Evolutionary conservation across 64 coral and sea anemone genomes (phyloP), one percentile per base, ranked within the genome.

Genomic region (Astreopora myriophthalma): DNA sequence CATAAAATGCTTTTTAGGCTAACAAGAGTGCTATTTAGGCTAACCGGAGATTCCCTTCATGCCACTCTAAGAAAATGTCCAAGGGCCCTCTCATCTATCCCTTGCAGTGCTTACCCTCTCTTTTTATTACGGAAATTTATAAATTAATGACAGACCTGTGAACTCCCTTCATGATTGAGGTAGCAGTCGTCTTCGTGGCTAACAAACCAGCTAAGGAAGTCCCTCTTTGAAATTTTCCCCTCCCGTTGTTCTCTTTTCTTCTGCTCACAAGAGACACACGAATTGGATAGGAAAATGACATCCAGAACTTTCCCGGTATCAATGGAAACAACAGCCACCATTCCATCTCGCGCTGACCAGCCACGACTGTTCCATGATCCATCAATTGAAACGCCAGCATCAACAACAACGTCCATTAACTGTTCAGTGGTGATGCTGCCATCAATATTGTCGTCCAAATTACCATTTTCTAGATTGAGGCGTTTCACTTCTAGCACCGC

Each of bases 221-320:
- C 20, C 26, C 85, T 20, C 49, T 72, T 34, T 6, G 51, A 76
- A 20, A 86, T 48, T 80, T 90, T 22, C 33, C 38, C 85, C n/a
- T 71, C 44, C 6, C 61, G 5, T 58, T 42, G 74, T 33, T 34
- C 22, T 23, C 57, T 24, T 44, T 95, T 73, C 87, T 86, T 90
- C 48, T 76, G 75, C 20, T 87, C 85, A 46, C 88, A 95, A 8
- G 89, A 32, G 17, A 80, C 40, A 48, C 81, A 95, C 20, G 80
- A 85, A 39, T 37, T 78, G 11, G 33, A 69, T 60, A 87, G 68
- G 34, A 91, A 74, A 10, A 86, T 19, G 13, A 96, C 75, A 70
- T 92, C 94, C 22, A 96, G 24, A 16, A 92, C 85, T 77, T 96
- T 89, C 2, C 76, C 94, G 38, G 89, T 96, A 22, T 96, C 89